phyloP scores from a whole-genome alignment of 2,888 invertebrate species.

The Cantharis rustica region DNA sequence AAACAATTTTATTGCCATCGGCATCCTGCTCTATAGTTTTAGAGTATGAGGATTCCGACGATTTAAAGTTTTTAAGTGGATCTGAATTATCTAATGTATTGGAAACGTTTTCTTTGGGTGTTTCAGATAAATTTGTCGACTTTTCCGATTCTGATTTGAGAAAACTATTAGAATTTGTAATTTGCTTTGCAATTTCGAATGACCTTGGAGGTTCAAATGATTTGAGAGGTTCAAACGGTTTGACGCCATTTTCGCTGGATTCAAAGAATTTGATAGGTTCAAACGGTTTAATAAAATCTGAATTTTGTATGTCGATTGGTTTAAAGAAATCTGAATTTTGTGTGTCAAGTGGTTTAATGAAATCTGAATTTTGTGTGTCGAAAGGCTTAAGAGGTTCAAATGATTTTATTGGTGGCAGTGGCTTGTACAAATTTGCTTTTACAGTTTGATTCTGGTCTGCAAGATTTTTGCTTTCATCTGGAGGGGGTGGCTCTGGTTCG shows the following conservation, averaged over 20 bases:
- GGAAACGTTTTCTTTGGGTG: not conserved
- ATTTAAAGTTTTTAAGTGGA: not conserved
- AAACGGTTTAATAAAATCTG: not conserved
- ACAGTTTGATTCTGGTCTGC: not conserved
- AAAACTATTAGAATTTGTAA: slow-evolving; percentile 28
- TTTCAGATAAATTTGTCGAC: not conserved
- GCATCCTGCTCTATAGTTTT: not conserved
- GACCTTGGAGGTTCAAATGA: slow-evolving; percentile 48
- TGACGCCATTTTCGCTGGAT: not conserved
- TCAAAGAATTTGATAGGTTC: not conserved
- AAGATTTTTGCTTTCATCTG: not conserved
- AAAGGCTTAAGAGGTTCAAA: not conserved
- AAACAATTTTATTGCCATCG: not conserved
- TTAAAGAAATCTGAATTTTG: not conserved
- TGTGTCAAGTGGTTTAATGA: not conserved
- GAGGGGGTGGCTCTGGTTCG: not conserved
- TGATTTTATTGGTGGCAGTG: slow-evolving; percentile 32
- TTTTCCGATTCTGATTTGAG: not conserved
- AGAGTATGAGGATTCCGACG: not conserved
- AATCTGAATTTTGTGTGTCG: not conserved
- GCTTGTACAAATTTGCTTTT: slow-evolving; percentile 32
- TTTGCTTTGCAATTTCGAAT: slow-evolving; percentile 48
- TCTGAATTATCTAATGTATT: not conserved
- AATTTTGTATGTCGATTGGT: not conserved
- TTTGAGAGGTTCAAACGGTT: slow-evolving; percentile 16